Evolutionary conservation across 1,140 invertebrate species (phyloP).

Genomic region (Bactericera cockerelli): DNA sequence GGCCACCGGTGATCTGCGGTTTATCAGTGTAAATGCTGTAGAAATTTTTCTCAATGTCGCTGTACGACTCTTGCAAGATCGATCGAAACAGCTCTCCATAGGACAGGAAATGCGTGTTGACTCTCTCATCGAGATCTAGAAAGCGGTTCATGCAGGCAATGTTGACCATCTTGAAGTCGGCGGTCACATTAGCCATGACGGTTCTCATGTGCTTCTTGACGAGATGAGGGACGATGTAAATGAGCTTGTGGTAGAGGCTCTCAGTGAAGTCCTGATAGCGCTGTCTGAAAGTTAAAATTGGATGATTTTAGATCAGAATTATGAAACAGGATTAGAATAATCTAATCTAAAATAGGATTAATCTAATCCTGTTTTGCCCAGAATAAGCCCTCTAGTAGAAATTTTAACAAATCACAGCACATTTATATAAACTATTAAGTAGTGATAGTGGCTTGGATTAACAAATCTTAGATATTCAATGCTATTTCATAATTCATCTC

Average conservation of each 20-base stretch:
- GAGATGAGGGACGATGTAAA: background rate
- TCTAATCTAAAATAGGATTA: no score
- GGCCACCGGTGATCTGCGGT: background rate
- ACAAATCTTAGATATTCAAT: no score
- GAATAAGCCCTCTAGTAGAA: no score
- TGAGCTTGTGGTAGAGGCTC: constrained; percentile 3
- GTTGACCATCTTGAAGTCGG: background rate
- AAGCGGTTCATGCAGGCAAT: background rate
- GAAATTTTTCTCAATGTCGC: constrained; percentile 2
- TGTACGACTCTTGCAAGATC: background rate
- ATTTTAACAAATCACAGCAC: no score
- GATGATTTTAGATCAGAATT: no score
- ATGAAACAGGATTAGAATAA: no score
- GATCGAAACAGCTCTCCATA: constrained; percentile 1
- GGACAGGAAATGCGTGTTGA: constrained; percentile 5
- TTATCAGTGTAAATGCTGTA: background rate
- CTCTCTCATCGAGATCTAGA: background rate
- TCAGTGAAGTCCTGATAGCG: background rate
- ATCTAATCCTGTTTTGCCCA: no score
- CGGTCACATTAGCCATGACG: background rate
- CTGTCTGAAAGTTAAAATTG: background rate
- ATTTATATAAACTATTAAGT: no score
- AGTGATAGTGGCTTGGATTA: no score
- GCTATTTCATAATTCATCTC: no score
- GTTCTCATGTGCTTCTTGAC: background rate